Evolutionary conservation across 2,113 vertebrate species (phyloP), one percentile per base, ranked within the genome.

Genomic region (Sardina pilchardus): DNA sequence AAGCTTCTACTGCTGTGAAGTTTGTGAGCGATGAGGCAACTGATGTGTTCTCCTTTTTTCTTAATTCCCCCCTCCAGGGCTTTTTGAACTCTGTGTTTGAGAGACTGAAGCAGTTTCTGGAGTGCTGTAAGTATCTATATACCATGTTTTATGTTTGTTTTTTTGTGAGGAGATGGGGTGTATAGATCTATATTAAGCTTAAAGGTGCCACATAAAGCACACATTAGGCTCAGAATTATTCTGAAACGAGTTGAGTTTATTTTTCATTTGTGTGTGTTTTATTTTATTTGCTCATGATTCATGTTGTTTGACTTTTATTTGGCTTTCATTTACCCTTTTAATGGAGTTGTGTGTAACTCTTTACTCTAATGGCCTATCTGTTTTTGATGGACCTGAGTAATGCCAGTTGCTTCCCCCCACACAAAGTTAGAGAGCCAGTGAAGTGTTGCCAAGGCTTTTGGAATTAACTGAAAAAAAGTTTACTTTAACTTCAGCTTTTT

Each of bases 1-100:
- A 16, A 0, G 34, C 14, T 78, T 78, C 12, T 16, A 78, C 71
- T 14, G 26, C 71, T 78, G 14, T 34, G 71, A 78, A 78, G 26
- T 78, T 78, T 0, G 71, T 78, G 34, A 78, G 30, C 30, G 14
- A 34, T 78, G 10, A 78, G 30, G 30, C 30, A 39, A 36, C 71
- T 78, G 36, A 17, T 78, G 12, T 36, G 30, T 78, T 78, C 71
- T 39, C 5, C 4, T 34, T 34, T 84, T 75, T 44, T 67, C 87
- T 85, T 82, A 88, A 63, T 89, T 75, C 71, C 14, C 50, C 75
- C 89, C 26, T 92, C 88, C 90, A 99, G 98, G 95, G 95, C 67
- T 99, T 99, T 94, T 95, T 99, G 88, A 95, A 97, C 92, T 95
- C 97, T 0, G 93, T 97, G 82, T 99, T 99, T 95, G 97, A 97